Conservation (phyloP, 2,888 invertebrate species). For the Alitta virens region DNA sequence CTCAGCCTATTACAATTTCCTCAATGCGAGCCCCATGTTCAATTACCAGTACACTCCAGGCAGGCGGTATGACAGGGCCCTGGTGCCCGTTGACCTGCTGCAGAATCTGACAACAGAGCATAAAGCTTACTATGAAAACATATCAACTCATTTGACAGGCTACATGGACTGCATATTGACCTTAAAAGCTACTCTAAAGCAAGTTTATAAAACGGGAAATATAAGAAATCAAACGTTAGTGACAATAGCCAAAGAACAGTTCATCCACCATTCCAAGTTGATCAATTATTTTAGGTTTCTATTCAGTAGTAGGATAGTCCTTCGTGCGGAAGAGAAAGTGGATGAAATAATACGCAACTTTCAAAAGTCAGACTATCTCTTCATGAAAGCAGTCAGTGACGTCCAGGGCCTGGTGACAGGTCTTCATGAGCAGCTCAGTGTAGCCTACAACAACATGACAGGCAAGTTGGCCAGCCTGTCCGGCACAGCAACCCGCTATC, state of each 20-base stretch:
- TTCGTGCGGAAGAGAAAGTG: conserved; percentile 3
- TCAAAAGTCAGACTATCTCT: not conserved
- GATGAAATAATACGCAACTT: conserved; percentile 8
- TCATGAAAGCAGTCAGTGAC: not conserved
- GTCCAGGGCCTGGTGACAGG: not conserved
- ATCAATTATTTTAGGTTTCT: conserved; percentile 9
- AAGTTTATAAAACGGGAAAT: conserved; percentile 1
- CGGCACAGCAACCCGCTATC: conserved; percentile 1
- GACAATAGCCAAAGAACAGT: not conserved
- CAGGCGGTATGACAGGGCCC: conserved; percentile 9
- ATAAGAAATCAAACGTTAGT: conserved; percentile 5
- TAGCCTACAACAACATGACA: conserved; percentile 2
- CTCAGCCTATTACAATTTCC: conserved; percentile 12
- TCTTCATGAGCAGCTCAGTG: not conserved
- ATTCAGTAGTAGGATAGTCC: conserved; percentile 5
- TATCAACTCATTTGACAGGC: conserved; percentile 11
- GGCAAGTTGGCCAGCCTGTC: conserved; percentile 8
- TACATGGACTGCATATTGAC: conserved; percentile 9
- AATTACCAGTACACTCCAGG: conserved; percentile 10
- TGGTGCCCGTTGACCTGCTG: conserved; percentile 2
- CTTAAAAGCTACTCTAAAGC: conserved; percentile 4
- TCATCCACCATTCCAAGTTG: conserved; percentile 9
- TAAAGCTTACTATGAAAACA: conserved; percentile 10
- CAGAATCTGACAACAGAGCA: conserved; percentile 4
- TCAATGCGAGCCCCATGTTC: conserved; percentile 9